A percentile compares a stretch with the other conserved stretches of the same genome.
These are phyloP conservation scores for Rhea pennata DNA, from an alignment of 2,113 vertebrate genomes.

Conservation along the genomic window DNA sequence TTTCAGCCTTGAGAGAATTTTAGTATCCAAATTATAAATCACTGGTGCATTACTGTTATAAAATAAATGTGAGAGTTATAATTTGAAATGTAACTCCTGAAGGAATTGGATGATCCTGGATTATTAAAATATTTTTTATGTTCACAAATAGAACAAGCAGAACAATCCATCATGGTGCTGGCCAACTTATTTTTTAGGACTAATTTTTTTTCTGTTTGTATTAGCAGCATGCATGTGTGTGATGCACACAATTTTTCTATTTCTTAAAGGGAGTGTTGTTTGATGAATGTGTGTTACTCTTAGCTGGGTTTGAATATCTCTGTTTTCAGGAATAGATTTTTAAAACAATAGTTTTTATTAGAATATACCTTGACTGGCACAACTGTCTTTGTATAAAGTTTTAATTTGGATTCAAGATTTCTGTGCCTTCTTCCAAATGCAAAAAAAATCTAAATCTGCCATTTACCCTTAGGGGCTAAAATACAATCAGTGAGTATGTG, in stretches of 20 bases:
- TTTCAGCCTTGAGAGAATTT: constrained; percentile 28
- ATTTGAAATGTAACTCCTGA: constrained; percentile 12
- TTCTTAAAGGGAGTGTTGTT: neutral
- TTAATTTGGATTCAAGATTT: neutral
- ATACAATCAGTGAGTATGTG: neutral
- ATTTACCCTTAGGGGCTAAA: neutral
- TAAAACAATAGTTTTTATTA: neutral
- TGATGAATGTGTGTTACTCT: neutral
- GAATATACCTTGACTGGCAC: fast-evolving
- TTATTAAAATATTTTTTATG: neutral
- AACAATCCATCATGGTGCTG: neutral
- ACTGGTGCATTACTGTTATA: neutral
- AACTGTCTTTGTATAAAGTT: neutral
- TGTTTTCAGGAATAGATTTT: neutral
- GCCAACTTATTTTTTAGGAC: neutral
- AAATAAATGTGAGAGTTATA: neutral
- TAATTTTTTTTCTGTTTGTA: neutral
- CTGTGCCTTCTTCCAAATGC: neutral
- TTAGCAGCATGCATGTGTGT: neutral
- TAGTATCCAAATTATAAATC: neutral
- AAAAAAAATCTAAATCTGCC: neutral
- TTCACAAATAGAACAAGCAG: neutral
- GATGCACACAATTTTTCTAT: neutral
- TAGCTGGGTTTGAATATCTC: neutral
- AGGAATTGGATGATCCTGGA: neutral